Evolutionary conservation across 2,888 invertebrate genomes (phyloP), one percentile per base, ranked within the genome.

Genomic region (Zootermopsis nevadensis): DNA sequence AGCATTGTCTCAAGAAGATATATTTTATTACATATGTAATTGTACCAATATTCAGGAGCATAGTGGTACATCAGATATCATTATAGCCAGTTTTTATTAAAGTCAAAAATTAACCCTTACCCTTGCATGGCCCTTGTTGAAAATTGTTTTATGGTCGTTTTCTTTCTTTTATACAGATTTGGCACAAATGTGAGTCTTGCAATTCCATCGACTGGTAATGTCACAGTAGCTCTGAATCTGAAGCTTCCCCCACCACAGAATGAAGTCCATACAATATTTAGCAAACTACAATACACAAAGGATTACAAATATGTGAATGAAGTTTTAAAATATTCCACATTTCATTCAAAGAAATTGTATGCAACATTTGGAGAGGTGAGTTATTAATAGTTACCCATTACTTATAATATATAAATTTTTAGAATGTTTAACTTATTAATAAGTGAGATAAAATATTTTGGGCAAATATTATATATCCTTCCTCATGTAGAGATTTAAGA

Each of bases 161-260:
- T 66, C 22, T 12, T 69, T 30, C 19, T 38, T 22, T 24, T 38
- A 31, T 85, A 15, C 66, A 91, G 90, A 88, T 88, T 93, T 86
- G 93, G 91, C 1, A 91, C 91, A 0, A 94, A 94, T 88, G 90
- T 92, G 0, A 92, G 93, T 0, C 88, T 93, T 85, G 91, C 91
- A 3, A 87, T 91, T 74, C 86, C 86, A 6, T 89, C 91, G 85
- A 87, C 89, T 85, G 88, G 89, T 81, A 89, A 93, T n/a, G 86
- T 93, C 22, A 91, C 91, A 82, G 88, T 92, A 0, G 87, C 92
- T 1, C 89, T 93, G 0, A 91, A 92, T 87, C 89, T 93, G 0
- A 91, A 91, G 84, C 88, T 94, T 0, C 94, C 94, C 7, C 92
- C 93, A 77, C 94, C 94, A 0, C 91, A 92, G 86, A 91, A 92